These are phyloP conservation scores for Diadegma fenestrale DNA, from an alignment of 2,888 invertebrate genomes.

Conservation along the genomic window DNA sequence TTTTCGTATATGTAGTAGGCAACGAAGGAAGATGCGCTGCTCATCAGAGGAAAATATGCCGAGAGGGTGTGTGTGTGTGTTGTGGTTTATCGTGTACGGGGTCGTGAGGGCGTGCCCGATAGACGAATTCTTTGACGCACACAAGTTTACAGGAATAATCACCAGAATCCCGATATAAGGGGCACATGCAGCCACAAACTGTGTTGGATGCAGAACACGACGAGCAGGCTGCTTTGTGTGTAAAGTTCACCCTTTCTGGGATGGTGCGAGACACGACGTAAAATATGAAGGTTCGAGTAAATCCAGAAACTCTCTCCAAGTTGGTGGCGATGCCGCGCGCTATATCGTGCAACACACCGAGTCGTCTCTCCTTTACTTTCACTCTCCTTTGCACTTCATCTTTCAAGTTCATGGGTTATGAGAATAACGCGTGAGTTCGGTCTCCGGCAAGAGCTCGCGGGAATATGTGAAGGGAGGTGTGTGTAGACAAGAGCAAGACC, in stretches of 20 bases:
- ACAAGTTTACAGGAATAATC: not conserved
- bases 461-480: constrained; percentile 42
- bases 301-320: constrained; percentile 75
- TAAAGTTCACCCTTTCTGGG: constrained; percentile 39
- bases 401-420: constrained; percentile 54
- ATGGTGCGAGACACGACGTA: constrained; percentile 58
- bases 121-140: constrained; percentile 52
- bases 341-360: constrained; percentile 43
- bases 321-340: constrained; percentile 58
- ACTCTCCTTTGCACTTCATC: constrained; percentile 17
- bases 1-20: constrained; percentile 31
- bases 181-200: constrained; percentile 5
- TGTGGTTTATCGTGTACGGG: constrained; percentile 56
- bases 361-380: not conserved
- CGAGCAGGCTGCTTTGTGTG: constrained; percentile 6
- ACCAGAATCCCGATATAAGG: not conserved
- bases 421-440: constrained; percentile 53
- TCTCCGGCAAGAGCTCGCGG: constrained; percentile 49
- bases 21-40: constrained; percentile 13
- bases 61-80: constrained; percentile 10
- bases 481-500: constrained; percentile 8
- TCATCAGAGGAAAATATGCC: constrained; percentile 32
- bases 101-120: constrained; percentile 64
- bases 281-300: constrained; percentile 74
- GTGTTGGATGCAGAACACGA: too few species aligned